Conservation (phyloP, 2,113 vertebrate genomes). For the Lynx canadensis region DNA sequence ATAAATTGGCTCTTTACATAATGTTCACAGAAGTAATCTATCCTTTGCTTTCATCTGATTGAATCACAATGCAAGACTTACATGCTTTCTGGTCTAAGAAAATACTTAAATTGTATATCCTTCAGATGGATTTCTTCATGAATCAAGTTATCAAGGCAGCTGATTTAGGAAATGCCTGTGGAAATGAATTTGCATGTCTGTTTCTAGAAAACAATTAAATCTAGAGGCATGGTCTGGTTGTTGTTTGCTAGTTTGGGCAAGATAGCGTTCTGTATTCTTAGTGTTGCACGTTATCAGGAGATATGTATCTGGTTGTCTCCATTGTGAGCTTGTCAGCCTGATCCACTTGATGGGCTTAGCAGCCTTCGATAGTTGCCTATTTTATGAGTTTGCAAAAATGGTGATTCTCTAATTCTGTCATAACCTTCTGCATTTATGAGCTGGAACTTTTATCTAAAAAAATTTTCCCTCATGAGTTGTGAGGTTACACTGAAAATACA, state of each 20-base stretch:
- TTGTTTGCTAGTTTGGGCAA: background rate
- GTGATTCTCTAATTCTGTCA: background rate
- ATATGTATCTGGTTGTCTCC: background rate
- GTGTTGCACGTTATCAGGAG: background rate
- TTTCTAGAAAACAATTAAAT: constrained; percentile 12
- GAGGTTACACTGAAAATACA: background rate
- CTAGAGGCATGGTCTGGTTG: background rate
- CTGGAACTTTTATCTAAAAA: constrained; percentile 30
- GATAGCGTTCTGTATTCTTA: background rate
- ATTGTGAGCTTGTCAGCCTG: background rate
- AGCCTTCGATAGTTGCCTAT: background rate
- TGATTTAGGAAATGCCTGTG: background rate
- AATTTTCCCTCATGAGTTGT: background rate
- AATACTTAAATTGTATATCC: background rate
- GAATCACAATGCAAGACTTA: background rate
- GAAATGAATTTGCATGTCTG: constrained; percentile 15
- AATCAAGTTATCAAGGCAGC: constrained; percentile 31
- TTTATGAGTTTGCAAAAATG: background rate
- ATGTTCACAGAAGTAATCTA: constrained; percentile 22
- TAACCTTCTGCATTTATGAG: background rate
- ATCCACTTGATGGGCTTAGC: background rate
- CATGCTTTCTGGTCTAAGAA: background rate
- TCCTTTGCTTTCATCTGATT: background rate
- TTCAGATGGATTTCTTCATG: background rate
- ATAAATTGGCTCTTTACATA: constrained; percentile 1